A percentile compares a stretch with the other conserved stretches of the same genome.
These are phyloP conservation scores for Onchidella celtica DNA, from an alignment of 2,888 invertebrate genomes.

Conservation along the genomic window DNA sequence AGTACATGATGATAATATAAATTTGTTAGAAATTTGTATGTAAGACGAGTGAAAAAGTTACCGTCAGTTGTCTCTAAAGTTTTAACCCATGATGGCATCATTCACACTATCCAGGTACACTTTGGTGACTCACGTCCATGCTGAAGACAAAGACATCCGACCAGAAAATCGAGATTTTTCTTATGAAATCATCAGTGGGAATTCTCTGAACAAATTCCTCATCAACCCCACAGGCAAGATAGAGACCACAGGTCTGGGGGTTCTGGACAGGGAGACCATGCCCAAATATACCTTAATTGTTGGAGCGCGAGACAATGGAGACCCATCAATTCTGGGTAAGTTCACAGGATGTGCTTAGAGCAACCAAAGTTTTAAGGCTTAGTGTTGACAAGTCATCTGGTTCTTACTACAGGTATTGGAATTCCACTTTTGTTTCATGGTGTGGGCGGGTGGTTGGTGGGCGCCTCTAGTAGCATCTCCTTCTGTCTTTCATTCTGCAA, in stretches of 20 bases:
- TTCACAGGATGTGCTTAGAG: neutral
- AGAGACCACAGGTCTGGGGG: slow-evolving; percentile 61
- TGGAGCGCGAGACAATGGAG: slow-evolving; percentile 71
- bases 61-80: too few species aligned
- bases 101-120: slow-evolving; percentile 88
- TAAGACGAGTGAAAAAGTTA: too few species aligned
- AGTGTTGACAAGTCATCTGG: too few species aligned
- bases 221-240: slow-evolving; percentile 63
- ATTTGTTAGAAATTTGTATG: neutral
- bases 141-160: slow-evolving; percentile 82
- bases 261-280: slow-evolving; percentile 71
- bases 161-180: slow-evolving; percentile 66
- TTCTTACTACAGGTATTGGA: too few species aligned
- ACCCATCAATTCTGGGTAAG: slow-evolving; percentile 72
- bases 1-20: neutral
- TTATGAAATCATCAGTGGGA: slow-evolving; percentile 70
- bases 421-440: too few species aligned
- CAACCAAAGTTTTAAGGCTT: too few species aligned
- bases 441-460: too few species aligned
- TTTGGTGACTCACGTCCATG: slow-evolving; percentile 90
- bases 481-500: too few species aligned
- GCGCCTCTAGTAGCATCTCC: too few species aligned
- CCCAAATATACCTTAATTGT: slow-evolving; percentile 69
- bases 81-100: too few species aligned
- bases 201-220: slow-evolving; percentile 61